Percentiles rank a stretch among this genome's conserved stretches.
Evolutionary conservation across 2,113 vertebrate species (phyloP).

Genomic region (Sphaerodactylus townsendi): DNA sequence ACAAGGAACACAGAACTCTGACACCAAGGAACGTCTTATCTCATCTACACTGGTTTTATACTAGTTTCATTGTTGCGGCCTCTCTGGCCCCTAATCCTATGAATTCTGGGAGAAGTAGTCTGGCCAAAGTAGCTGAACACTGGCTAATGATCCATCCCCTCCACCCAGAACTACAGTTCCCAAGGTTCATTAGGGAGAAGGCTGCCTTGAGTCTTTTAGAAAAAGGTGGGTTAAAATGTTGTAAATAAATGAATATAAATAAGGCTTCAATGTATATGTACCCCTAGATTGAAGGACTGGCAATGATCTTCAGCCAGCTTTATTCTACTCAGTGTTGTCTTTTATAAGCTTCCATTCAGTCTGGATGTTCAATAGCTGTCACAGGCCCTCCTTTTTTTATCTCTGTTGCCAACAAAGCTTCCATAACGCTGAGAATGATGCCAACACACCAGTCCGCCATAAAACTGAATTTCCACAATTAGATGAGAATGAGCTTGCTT

Average conservation of each 20-base stretch:
- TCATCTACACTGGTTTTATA: not conserved
- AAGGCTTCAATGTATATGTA: not conserved
- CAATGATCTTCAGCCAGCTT: not conserved
- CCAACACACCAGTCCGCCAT: not conserved
- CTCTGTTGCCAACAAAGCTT: not conserved
- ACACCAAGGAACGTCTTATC: not conserved
- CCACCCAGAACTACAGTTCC: not conserved
- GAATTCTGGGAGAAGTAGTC: not conserved
- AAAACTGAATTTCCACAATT: not conserved
- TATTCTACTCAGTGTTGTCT: not conserved
- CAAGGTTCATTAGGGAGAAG: not conserved
- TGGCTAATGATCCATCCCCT: not conserved
- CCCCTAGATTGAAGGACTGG: not conserved
- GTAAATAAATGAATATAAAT: too few relatives aligned
- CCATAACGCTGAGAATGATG: not conserved
- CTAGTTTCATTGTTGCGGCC: not conserved
- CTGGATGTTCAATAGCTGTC: not conserved
- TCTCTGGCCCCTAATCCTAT: not conserved
- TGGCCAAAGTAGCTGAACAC: not conserved
- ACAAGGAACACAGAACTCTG: not conserved
- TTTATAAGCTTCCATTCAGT: not conserved
- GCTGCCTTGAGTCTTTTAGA: too few relatives aligned
- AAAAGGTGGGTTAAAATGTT: too few relatives aligned
- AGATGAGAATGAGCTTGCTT: not conserved
- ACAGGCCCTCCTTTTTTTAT: not conserved